These are phyloP conservation scores for Macrochelys suwanniensis DNA, from an alignment of 2,797 vertebrate genomes.

Conservation along the genomic window DNA sequence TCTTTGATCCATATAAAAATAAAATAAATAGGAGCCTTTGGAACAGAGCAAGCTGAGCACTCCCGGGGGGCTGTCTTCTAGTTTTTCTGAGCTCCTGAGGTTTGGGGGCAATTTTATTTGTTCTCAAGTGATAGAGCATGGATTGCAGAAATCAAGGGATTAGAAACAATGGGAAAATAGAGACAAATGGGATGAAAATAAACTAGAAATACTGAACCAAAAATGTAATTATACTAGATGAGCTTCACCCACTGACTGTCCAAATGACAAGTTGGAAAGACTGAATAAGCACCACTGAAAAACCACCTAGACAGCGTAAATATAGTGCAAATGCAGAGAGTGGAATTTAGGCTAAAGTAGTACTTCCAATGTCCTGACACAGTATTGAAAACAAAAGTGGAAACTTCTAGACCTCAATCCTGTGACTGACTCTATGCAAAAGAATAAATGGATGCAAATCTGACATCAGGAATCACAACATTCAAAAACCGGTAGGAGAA, in stretches of 20 bases:
- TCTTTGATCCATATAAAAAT: not conserved
- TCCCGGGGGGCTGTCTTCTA: not conserved
- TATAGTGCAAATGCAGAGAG: not conserved
- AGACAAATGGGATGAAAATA: not conserved
- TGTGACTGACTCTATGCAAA: not conserved
- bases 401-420: not conserved
- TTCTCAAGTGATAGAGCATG: rapidly evolving
- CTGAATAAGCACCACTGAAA: not conserved
- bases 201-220: not conserved
- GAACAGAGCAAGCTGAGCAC: not conserved
- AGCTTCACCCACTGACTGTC: not conserved
- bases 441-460: too few relatives aligned
- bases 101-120: not conserved
- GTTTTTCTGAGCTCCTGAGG: not conserved
- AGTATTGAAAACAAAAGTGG: not conserved
- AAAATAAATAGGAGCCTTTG: not conserved
- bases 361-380: not conserved
- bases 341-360: not conserved
- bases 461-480: too few relatives aligned
- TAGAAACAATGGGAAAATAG: not conserved
- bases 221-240: not conserved
- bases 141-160: not conserved
- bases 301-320: not conserved
- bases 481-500: too few relatives aligned
- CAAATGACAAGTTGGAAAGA: not conserved